Base-by-base conservation (phyloP, 1,140 invertebrate species). In the Ostrea edulis region DNA sequence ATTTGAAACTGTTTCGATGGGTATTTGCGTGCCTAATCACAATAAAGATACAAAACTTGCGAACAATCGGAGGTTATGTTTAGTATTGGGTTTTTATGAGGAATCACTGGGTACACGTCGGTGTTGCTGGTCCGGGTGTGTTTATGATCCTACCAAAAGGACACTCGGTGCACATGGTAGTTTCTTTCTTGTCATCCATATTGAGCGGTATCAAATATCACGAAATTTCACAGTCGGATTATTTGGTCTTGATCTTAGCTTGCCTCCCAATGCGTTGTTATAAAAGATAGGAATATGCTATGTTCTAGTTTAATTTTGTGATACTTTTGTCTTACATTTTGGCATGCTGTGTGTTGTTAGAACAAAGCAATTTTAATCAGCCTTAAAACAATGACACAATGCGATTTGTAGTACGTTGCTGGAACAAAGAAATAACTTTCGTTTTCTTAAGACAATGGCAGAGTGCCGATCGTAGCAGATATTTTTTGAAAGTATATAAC, bases 1-100 rank as follows among this genome's bases (percentile, higher is more conserved):
- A 89, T 87, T 89, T 89, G 89, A 87, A 89, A 89, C 86, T 89
- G 84, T 87, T 89, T 89, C 84, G 77, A 87, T 77, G 81, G 84
- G 53, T 83, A 82, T 54, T 89, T 89, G 89, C 89, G 89, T 89
- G 89, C 81, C 22, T 86, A 87, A 87, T 87, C 55, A 87, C 89
- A 84, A 89, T 89, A 85, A 87, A 65, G 52, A 86, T 22, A 77
- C 55, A 35, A n/a, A 54, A 82, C 68, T 87, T 87, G 86, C 54
- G 85, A 87, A 86, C 55, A 86, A 88, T 53, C 54, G 68, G 83
- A 87, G 86, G 55, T 86, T 89, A 89, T 84, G 22, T 65, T 87
- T 84, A 89, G 86, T 53, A 87, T 87, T 89, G 86, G 82, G 68
- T 68, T 87, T 87, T 89, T 89, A 89, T 86, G 84, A 85, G 65